Conservation (phyloP, 2,113 vertebrate species). For the Lutjanus erythropterus region DNA sequence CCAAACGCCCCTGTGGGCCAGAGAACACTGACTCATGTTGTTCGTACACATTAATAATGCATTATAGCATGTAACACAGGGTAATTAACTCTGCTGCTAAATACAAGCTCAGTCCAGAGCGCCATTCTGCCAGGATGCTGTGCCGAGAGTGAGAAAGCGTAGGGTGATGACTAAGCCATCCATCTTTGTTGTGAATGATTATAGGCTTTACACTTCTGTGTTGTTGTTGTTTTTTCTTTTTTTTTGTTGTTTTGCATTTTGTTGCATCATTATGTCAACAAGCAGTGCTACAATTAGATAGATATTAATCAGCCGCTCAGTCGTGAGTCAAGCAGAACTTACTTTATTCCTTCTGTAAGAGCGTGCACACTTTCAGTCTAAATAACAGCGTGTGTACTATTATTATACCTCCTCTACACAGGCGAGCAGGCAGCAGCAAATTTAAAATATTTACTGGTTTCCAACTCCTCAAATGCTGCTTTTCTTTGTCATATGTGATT, state of each 20-base stretch:
- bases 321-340: slow-evolving; percentile 27
- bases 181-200: slow-evolving; percentile 72
- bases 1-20: slow-evolving; percentile 62
- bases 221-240: slow-evolving; percentile 1
- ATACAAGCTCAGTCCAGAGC: slow-evolving; percentile 57
- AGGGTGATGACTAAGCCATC: slow-evolving; percentile 60
- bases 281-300: slow-evolving; percentile 43
- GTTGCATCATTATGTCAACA: slow-evolving; percentile 50
- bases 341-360: slow-evolving; percentile 9
- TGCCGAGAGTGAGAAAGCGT: slow-evolving; percentile 42
- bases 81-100: slow-evolving; percentile 75
- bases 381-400: background rate
- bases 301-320: slow-evolving; percentile 56
- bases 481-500: background rate
- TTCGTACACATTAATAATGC: slow-evolving; percentile 77
- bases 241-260: slow-evolving; percentile 56
- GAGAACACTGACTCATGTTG: slow-evolving; percentile 72
- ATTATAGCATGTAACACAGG: slow-evolving; percentile 71
- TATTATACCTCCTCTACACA: no score
- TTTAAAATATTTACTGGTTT: background rate
- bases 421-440: no score
- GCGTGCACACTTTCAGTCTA: slow-evolving; percentile 7
- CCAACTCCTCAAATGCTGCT: background rate
- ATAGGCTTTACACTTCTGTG: slow-evolving; percentile 50
- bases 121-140: slow-evolving; percentile 49